Percentiles rank a stretch among this genome's conserved stretches.
phyloP scores from a whole-genome alignment of 2,113 vertebrate genomes.

The Leptobrachium leishanense region DNA sequence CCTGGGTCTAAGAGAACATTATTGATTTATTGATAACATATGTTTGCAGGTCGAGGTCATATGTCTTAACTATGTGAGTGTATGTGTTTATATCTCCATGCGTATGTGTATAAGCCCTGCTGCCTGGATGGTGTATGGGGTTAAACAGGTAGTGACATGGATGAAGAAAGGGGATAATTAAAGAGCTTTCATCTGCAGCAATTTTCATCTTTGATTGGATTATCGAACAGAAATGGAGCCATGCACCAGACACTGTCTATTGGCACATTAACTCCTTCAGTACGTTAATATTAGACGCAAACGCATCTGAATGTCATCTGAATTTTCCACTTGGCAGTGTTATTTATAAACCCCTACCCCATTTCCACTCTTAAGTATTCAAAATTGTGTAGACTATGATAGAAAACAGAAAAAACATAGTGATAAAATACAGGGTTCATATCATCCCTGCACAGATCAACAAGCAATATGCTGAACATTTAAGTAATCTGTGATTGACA shows the following conservation, averaged over 20 bases:
- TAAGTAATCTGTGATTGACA: no score
- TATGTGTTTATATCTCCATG: background rate
- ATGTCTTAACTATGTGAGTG: background rate
- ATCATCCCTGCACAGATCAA: no score
- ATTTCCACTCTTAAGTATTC: no score
- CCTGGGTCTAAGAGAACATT: slow-evolving; percentile 14
- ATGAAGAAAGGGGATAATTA: slow-evolving; percentile 13
- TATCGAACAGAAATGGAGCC: slow-evolving; percentile 21
- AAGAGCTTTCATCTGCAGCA: slow-evolving; percentile 32
- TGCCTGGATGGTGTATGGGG: background rate
- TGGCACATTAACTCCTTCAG: background rate
- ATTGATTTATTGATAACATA: slow-evolving; percentile 15
- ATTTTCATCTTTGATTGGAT: slow-evolving; percentile 7
- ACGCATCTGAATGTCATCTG: no score
- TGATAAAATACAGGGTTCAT: no score
- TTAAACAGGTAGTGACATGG: slow-evolving; percentile 16
- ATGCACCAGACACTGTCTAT: background rate
- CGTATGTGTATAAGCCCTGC: no score
- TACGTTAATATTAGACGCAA: background rate
- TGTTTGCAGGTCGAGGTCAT: background rate
- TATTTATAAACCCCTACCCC: no score
- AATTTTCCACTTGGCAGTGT: no score
- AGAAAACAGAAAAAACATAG: no score
- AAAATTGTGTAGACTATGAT: no score
- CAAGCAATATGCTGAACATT: no score